Percentiles rank a stretch among this genome's conserved stretches.
phyloP scores from a whole-genome alignment of 2,113 vertebrate species.

The Prunella himalayana region DNA sequence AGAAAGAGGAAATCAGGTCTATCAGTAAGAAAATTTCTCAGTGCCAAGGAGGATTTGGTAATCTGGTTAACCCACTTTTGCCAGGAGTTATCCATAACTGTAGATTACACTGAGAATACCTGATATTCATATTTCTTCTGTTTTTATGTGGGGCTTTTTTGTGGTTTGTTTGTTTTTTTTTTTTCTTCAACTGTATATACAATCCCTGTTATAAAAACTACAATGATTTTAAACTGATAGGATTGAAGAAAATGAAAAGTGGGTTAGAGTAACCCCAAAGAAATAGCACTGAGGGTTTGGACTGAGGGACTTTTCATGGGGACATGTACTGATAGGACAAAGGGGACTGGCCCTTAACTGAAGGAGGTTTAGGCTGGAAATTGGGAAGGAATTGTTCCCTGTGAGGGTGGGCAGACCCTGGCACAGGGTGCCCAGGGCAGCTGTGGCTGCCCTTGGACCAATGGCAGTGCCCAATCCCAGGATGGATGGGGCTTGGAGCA shows the following conservation, averaged over 20 bases:
- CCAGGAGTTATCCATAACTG: neutral
- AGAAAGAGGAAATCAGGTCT: neutral
- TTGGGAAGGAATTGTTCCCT: neutral
- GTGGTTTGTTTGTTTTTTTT: neutral
- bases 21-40: neutral
- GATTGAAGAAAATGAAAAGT: neutral
- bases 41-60: neutral
- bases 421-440: neutral
- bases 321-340: neutral
- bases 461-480: neutral
- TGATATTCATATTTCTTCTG: neutral
- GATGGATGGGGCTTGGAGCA: accelerated
- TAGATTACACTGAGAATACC: neutral
- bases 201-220: neutral
- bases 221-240: neutral
- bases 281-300: neutral
- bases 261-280: neutral
- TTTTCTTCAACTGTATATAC: neutral
- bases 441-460: neutral
- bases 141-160: neutral
- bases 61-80: neutral
- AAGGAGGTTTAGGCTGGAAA: neutral
- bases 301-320: neutral
- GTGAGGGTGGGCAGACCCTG: accelerated
- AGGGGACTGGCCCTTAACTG: neutral